Conservation (phyloP, 2,113 vertebrate species). For the Zosterops japonicus region DNA sequence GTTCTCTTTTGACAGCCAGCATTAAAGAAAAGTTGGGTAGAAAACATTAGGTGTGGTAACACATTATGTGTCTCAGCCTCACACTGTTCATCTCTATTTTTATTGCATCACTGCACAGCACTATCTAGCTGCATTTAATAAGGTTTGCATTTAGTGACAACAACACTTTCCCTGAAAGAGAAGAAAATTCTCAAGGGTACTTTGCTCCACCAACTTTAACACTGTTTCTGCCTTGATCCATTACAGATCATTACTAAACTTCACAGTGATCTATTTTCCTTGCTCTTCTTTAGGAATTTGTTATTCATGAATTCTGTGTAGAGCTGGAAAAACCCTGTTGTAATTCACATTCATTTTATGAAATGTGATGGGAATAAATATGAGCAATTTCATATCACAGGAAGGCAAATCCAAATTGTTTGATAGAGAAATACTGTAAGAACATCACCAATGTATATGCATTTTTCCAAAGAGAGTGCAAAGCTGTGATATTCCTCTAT, state of each 20-base stretch:
- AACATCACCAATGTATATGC: neutral
- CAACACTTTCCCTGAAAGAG: neutral
- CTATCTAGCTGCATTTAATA: neutral
- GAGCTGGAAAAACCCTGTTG: neutral
- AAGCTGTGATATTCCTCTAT: neutral
- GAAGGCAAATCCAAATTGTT: neutral
- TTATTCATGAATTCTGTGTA: neutral
- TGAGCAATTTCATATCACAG: neutral
- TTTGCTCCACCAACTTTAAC: neutral
- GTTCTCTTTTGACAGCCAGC: neutral
- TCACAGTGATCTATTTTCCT: neutral
- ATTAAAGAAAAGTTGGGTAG: neutral
- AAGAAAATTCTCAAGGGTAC: neutral
- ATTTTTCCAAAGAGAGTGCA: neutral
- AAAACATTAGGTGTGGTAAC: neutral
- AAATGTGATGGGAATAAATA: conserved; percentile 1
- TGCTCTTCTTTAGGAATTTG: neutral
- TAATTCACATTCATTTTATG: neutral
- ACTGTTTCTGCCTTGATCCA: neutral
- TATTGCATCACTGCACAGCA: neutral
- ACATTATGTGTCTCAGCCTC: neutral
- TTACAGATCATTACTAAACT: neutral
- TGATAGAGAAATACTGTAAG: neutral
- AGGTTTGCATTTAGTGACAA: neutral
- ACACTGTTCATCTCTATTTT: neutral